Evolutionary conservation across 2,797 vertebrate species (phyloP), one percentile per base, ranked within the genome.

Genomic region (Potorous gilbertii): DNA sequence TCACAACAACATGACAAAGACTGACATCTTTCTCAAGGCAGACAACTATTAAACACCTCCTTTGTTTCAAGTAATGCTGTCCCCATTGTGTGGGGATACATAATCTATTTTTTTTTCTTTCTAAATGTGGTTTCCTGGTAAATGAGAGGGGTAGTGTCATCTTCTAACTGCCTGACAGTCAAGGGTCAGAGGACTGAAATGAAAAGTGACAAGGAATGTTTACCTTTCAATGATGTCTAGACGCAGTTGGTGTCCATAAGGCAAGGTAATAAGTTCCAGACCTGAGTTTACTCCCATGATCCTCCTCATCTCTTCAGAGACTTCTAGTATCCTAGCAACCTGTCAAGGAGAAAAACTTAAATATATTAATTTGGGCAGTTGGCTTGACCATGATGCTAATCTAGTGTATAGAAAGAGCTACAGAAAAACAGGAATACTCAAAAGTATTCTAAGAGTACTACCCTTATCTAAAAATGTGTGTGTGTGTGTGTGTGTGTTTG

Each of bases 171-270:
- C 92, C 96, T 81, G 55, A 34, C 24, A 11, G 56, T 90, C 62
- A 31, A 91, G 34, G 93, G 94, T 40, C 91, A 13, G 74, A 87
- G 93, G 56, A 74, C 34, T 0, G 16, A 90, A 55, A 28, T 0
- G 16, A 89, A 74, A 81, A 93, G 59, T 52, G 96, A 55, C 4
- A 16, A 27, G 95, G 81, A 95, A 74, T 6, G 54, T 97, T 98
- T 98, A 99, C 99, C 99, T 99, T 98, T 99, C 99, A 95, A 99
- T 99, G 93, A 99, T 99, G 98, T 99, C 99, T 96, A 99, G 99
- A 95, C 99, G 99, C 97, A 99, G 99, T 97, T 99, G 99, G 93
- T 98, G 99, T 90, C 99, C 99, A 0, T 99, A 99, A 0, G 99
- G 99, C 98, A 99, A 97, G 13, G 99, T 99, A 96, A 99, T 99